Base-by-base conservation (phyloP, 2,113 vertebrate genomes). In the Motacilla tschutschensis region DNA sequence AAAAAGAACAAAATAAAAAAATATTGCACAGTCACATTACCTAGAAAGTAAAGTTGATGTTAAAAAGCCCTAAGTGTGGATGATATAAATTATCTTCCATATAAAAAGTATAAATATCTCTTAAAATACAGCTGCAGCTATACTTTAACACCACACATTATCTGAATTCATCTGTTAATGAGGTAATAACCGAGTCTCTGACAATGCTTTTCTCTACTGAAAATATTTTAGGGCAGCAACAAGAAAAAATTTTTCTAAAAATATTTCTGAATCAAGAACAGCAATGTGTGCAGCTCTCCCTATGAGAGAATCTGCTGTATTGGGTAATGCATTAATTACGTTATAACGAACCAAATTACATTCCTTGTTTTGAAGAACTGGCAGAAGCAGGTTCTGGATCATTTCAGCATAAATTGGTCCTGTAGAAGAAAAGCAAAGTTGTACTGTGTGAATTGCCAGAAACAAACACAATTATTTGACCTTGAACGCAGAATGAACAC, bases 231-330 rank as follows among this genome's bases (percentile, higher is more conserved):
- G 98, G 95, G 98, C 99, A 88, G 98, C 98, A 88, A 99, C 99
- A 55, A 99, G 98, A 89, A 99, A 99, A 96, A 99, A 99, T 96
- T 99, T 99, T 97, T 99, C 99, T 96, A 99, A 97, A 97, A 99
- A 99, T 97, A 99, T 99, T 97, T 99, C 99, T 14, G 99, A 99
- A 94, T 99, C 99, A 26, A 99, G 98, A 95, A 99, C 99, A 87
- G 99, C 99, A 90, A 99, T 99, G 95, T 99, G 99, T 82, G 99
- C 99, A 57, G 99, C 99, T 94, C 99, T 98, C 78, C 99, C 99
- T 11, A 99, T 99, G 28, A 99, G 98, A 70, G 99, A 99, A 96
- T 99, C 99, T 78, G 99, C 98, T 35, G 99, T 99, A 95, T 99
- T 99, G 94, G 99, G 99, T 92, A 99, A 97, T 17, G 98, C 98